These are phyloP conservation scores for Lutraria rhynchaena DNA, from an alignment of 1,140 invertebrate species.

Conservation along the genomic window DNA sequence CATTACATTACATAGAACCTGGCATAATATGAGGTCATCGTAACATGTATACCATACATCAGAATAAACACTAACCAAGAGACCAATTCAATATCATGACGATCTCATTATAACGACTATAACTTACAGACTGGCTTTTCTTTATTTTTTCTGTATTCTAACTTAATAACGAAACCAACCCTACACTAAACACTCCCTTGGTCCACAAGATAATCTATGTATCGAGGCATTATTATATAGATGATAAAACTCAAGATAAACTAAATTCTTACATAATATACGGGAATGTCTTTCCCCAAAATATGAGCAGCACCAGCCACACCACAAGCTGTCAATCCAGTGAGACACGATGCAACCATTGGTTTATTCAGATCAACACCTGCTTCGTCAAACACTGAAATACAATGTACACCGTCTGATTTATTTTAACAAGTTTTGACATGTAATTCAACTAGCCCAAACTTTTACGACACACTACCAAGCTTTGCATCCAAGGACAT, in stretches of 20 bases:
- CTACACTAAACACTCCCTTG: neutral
- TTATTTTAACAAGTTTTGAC: too few relatives aligned
- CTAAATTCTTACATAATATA: conserved; percentile 69
- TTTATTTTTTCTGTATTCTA: neutral
- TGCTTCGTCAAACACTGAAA: conserved; percentile 67
- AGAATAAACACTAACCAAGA: too few relatives aligned
- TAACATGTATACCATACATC: too few relatives aligned
- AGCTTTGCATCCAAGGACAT: too few relatives aligned
- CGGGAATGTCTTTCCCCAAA: conserved; percentile 65
- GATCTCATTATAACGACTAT: neutral
- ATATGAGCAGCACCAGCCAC: conserved; percentile 66
- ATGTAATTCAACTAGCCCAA: too few relatives aligned
- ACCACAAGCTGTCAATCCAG: conserved; percentile 70
- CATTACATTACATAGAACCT: too few relatives aligned
- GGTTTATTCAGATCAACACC: conserved; percentile 63
- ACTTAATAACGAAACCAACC: neutral
- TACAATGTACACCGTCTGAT: too few relatives aligned
- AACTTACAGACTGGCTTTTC: neutral
- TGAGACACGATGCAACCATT: conserved; percentile 63
- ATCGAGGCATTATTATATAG: neutral
- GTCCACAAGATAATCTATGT: neutral
- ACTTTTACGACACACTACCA: too few relatives aligned
- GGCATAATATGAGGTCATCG: too few relatives aligned
- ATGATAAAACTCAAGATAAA: neutral
- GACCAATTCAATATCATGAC: neutral